phyloP scores from a whole-genome alignment of 2,797 vertebrate species.

The Loris lydekkerianus region DNA sequence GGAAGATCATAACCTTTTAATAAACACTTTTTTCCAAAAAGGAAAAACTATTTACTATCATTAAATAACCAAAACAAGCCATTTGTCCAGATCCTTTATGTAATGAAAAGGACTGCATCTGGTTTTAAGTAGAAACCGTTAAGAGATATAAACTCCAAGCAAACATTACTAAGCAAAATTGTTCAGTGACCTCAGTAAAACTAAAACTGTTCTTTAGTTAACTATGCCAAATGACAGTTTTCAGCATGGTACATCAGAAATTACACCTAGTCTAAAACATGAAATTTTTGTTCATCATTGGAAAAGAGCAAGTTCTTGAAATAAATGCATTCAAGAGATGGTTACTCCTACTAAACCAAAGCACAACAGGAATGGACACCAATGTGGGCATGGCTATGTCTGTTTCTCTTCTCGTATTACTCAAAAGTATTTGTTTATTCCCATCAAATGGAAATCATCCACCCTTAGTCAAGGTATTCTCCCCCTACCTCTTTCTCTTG shows the following conservation, averaged over 20 bases:
- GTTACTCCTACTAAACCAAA: neutral
- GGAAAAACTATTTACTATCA: slow-evolving; percentile 8
- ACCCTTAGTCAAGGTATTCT: neutral
- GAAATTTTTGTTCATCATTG: neutral
- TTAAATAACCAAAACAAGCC: neutral
- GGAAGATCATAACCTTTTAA: slow-evolving; percentile 18
- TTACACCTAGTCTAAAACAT: neutral
- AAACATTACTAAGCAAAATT: slow-evolving; percentile 42
- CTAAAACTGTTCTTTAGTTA: slow-evolving; percentile 20
- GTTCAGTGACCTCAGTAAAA: neutral
- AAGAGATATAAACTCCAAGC: slow-evolving; percentile 18
- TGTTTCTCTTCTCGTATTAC: neutral
- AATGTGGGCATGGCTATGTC: neutral
- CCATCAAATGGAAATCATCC: neutral
- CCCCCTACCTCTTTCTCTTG: neutral
- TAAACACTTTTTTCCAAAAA: slow-evolving; percentile 32
- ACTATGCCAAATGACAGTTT: neutral
- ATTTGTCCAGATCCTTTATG: neutral
- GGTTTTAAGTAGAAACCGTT: slow-evolving; percentile 34
- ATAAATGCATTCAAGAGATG: neutral
- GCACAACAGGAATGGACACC: slow-evolving; percentile 10
- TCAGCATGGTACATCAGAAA: neutral
- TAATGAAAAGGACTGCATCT: neutral
- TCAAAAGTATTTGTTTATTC: neutral
- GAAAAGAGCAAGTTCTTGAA: slow-evolving; percentile 20